Percentiles rank a stretch among this genome's conserved stretches.
Evolutionary conservation across 1,140 invertebrate species (phyloP).

Genomic region (Conus betulinus): DNA sequence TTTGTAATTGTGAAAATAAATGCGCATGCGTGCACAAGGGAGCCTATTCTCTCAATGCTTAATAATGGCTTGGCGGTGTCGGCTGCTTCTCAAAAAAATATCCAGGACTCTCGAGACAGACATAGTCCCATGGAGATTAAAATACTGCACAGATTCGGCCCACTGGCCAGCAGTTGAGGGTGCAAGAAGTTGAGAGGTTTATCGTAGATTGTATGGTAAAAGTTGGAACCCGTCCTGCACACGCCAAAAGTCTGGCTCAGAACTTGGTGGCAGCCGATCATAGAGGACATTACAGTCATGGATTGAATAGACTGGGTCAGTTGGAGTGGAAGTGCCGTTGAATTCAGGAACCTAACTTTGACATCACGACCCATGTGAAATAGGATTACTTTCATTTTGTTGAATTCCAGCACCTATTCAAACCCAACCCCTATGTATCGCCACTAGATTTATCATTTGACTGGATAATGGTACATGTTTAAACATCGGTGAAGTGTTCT

Average conservation of each 20-base stretch:
- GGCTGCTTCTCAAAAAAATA: background rate
- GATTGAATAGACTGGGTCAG: constrained; percentile 77
- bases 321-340: too few relatives aligned
- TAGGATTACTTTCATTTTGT: too few relatives aligned
- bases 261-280: constrained; percentile 88
- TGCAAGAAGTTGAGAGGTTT: constrained; percentile 37
- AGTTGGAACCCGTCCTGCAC: constrained; percentile 80
- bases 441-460: too few relatives aligned
- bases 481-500: too few relatives aligned
- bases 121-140: background rate
- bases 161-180: constrained; percentile 12
- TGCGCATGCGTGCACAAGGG: constrained; percentile 16
- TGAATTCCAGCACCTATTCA: too few relatives aligned
- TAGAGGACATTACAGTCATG: constrained; percentile 92
- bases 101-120: background rate
- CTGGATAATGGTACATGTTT: too few relatives aligned
- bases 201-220: constrained; percentile 39
- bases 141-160: background rate
- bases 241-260: constrained; percentile 84
- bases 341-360: too few relatives aligned
- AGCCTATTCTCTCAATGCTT: background rate
- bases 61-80: constrained; percentile 23
- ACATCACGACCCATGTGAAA: too few relatives aligned
- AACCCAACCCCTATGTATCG: too few relatives aligned
- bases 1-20: background rate